Conservation (phyloP, 1,140 invertebrate species). For the Heliothis subflexa region DNA sequence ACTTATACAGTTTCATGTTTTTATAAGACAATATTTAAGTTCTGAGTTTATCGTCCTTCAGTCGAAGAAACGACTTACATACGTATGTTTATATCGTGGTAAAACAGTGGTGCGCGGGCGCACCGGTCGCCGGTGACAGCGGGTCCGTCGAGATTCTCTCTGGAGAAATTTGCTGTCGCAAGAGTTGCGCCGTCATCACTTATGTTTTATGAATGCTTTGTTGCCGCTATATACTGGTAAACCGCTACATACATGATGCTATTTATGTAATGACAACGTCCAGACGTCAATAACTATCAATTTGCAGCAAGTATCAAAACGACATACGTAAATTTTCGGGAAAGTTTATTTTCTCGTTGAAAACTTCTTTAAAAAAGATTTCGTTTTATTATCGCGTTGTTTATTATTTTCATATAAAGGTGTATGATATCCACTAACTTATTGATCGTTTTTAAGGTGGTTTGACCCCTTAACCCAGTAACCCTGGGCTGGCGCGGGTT, state of each 20-base stretch:
- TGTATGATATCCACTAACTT: background rate
- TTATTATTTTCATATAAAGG: background rate
- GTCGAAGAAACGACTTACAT: constrained; percentile 21
- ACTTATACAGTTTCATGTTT: background rate
- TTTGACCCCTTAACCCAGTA: constrained; percentile 70
- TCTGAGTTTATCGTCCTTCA: background rate
- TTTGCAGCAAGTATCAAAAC: background rate
- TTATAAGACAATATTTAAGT: background rate
- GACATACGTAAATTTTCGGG: background rate
- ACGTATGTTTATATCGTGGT: constrained; percentile 1
- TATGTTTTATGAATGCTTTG: constrained; percentile 76
- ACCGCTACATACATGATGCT: constrained; percentile 48
- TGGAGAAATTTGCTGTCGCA: constrained; percentile 70
- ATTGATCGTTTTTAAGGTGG: constrained; percentile 43
- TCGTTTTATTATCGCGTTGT: background rate
- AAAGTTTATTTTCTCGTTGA: background rate
- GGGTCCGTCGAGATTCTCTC: constrained; percentile 66
- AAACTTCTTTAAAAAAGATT: too few species aligned
- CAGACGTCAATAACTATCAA: background rate
- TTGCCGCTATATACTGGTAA: constrained; percentile 49
- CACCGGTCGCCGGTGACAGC: constrained; percentile 57
- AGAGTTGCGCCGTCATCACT: constrained; percentile 55
- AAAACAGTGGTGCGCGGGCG: constrained; percentile 12
- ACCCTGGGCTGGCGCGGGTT: constrained; percentile 57
- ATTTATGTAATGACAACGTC: constrained; percentile 46